Percentiles rank a stretch among this genome's conserved stretches.
These are phyloP conservation scores for Actinia tenebrosa DNA, from an alignment of 64 coral and sea anemone genomes.

Conservation along the genomic window DNA sequence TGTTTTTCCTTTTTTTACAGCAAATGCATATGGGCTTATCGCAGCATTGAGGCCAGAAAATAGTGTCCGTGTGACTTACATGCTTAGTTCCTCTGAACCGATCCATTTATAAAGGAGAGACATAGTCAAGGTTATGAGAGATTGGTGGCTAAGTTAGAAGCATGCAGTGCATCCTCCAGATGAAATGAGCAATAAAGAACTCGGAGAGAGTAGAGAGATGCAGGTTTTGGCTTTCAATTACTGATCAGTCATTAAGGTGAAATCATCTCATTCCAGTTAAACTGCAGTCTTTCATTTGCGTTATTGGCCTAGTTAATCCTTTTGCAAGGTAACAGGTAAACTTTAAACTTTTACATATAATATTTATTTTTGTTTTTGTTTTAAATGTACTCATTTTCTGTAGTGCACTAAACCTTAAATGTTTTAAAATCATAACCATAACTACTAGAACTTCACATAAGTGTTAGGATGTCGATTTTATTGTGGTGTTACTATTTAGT, in stretches of 20 bases:
- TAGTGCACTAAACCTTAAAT: no score
- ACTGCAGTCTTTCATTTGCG: background rate
- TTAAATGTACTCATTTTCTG: no score
- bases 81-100: no score
- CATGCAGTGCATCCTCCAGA: background rate
- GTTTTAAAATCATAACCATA: no score
- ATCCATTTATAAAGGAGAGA: background rate
- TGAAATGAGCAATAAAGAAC: background rate
- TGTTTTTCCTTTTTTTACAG: constrained; percentile 11
- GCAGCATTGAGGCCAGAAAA: no score
- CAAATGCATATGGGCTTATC: background rate
- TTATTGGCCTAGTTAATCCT: background rate
- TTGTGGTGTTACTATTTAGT: no score
- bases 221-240: background rate
- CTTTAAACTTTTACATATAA: background rate
- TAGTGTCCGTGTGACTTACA: no score
- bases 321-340: background rate
- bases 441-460: no score
- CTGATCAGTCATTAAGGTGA: background rate
- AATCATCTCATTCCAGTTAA: background rate
- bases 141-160: background rate
- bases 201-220: background rate
- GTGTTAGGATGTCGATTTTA: no score
- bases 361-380: no score
- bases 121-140: background rate